Evolutionary conservation across 92 coral and sea anemone species (phyloP).

Genomic region (Diadumene lineata): DNA sequence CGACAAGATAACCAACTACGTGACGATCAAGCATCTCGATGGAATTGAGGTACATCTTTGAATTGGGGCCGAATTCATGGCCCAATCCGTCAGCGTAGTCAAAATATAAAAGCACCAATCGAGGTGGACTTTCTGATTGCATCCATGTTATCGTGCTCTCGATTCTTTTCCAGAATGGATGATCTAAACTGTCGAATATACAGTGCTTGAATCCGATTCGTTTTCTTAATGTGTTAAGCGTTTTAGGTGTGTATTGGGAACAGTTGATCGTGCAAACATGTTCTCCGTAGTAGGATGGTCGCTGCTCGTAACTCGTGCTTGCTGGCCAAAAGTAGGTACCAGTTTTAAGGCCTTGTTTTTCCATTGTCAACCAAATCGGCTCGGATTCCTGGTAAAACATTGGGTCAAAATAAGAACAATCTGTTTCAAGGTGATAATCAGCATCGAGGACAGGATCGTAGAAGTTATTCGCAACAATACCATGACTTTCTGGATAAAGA

Average conservation of each 20-base stretch:
- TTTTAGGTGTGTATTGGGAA: constrained; percentile 14
- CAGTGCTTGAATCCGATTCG: constrained; percentile 15
- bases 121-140: constrained; percentile 65
- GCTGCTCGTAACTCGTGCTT: constrained; percentile 53
- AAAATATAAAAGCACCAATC: constrained; percentile 59
- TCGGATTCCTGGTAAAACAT: constrained; percentile 76
- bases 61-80: constrained; percentile 59
- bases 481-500: constrained; percentile 88
- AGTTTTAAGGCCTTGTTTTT: constrained; percentile 73
- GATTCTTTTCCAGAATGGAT: constrained; percentile 58
- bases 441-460: constrained; percentile 79
- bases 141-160: constrained; percentile 75
- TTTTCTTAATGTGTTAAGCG: constrained; percentile 10
- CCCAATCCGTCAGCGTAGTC: constrained; percentile 62
- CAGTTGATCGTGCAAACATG: constrained; percentile 54
- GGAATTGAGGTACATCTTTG: constrained; percentile 41
- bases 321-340: constrained; percentile 90
- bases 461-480: constrained; percentile 67
- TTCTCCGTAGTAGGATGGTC: constrained; percentile 64
- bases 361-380: constrained; percentile 86
- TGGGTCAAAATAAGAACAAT: constrained; percentile 71
- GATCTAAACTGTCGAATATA: constrained; percentile 22
- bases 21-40: constrained; percentile 62
- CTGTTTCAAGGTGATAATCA: constrained; percentile 55
- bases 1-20: constrained; percentile 69